Conservation (phyloP, 1,140 invertebrate genomes). For the Philaenus spumarius region DNA sequence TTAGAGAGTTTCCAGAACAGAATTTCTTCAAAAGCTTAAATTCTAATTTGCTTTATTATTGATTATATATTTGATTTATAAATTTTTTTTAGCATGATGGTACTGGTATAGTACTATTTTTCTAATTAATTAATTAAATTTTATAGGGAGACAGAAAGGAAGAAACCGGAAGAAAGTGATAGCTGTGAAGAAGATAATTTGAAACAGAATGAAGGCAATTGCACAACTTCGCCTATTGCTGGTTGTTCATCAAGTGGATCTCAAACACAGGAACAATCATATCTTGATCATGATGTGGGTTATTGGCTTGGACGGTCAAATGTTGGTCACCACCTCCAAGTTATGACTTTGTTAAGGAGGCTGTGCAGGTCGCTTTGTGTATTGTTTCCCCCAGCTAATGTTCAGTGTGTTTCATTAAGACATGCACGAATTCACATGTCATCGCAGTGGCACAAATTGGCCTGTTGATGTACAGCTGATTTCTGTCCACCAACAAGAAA, state of each 20-base stretch:
- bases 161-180: no score
- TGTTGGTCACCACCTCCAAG: not conserved
- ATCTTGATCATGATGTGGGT: not conserved
- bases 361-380: conserved; percentile 18
- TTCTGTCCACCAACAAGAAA: conserved; percentile 10
- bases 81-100: no score
- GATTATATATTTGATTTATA: no score
- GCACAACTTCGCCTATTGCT: no score
- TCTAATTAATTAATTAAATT: no score
- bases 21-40: no score
- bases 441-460: conserved; percentile 19
- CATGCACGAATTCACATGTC: conserved; percentile 20
- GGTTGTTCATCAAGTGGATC: not conserved
- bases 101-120: no score
- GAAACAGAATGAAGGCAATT: no score
- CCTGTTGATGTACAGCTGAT: conserved; percentile 22
- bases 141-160: no score
- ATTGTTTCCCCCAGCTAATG: conserved; percentile 23
- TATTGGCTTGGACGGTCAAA: not conserved
- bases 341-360: not conserved
- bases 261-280: not conserved
- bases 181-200: no score
- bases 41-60: no score
- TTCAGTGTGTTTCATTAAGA: conserved; percentile 23
- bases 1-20: no score